Conservation (phyloP, 1,140 invertebrate species). For the Leptestheria dahalacensis region DNA sequence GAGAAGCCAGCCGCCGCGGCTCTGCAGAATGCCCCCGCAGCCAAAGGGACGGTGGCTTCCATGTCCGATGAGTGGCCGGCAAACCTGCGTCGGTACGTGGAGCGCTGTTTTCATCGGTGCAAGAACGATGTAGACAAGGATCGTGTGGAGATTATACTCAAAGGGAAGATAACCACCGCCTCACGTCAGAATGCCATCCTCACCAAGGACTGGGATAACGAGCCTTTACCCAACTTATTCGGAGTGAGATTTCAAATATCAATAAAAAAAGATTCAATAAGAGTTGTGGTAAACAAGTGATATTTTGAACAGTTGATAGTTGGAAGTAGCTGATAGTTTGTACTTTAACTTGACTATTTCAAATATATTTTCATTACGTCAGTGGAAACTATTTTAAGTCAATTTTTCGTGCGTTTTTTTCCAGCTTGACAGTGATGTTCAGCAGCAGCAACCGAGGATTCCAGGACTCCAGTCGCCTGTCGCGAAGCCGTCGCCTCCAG, state of each 20-base stretch:
- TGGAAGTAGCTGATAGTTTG: slow-evolving; percentile 4
- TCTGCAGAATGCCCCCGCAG: not conserved
- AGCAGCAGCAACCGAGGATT: too few species aligned
- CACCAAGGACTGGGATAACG: slow-evolving; percentile 80
- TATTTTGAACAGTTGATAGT: not conserved
- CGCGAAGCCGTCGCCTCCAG: not conserved
- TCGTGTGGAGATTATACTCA: slow-evolving; percentile 81
- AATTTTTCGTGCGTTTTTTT: too few species aligned
- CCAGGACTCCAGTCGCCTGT: not conserved
- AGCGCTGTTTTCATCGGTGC: slow-evolving; percentile 78
- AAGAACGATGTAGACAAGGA: slow-evolving; percentile 74
- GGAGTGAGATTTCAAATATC: not conserved
- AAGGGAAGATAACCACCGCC: slow-evolving; percentile 77
- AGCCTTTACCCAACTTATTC: slow-evolving; percentile 52
- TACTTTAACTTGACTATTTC: slow-evolving; percentile 12
- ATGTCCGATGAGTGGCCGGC: not conserved
- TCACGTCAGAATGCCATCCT: slow-evolving; percentile 68
- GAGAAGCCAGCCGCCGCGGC: too few species aligned
- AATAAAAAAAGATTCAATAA: not conserved
- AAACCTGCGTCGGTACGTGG: slow-evolving; percentile 50
- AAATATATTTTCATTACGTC: not conserved
- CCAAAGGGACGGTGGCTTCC: not conserved
- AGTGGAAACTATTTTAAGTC: not conserved
- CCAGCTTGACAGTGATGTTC: too few species aligned
- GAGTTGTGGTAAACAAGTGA: slow-evolving; percentile 10